A percentile compares a stretch with the other conserved stretches of the same genome.
phyloP scores from a whole-genome alignment of 2,113 vertebrate species.

The Thamnaconus septentrionalis region DNA sequence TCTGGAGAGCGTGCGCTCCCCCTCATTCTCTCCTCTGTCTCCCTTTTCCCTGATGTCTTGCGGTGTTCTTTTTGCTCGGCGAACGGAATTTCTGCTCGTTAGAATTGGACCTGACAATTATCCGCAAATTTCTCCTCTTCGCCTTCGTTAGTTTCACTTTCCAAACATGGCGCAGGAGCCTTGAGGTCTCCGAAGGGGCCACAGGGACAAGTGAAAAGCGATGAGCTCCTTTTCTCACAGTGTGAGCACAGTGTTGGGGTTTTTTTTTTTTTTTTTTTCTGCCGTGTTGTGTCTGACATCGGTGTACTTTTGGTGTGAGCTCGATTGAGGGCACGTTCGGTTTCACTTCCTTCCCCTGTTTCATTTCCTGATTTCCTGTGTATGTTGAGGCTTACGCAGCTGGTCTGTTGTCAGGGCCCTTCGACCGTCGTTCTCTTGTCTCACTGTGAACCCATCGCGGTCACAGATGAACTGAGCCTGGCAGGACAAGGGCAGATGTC shows the following conservation, averaged over 20 bases:
- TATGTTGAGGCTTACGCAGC: conserved; percentile 24
- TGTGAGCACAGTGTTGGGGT: no score
- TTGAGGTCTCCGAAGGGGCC: conserved; percentile 10
- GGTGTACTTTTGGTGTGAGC: conserved; percentile 32
- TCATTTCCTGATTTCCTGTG: conserved; percentile 75
- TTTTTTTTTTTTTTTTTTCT: conserved; percentile 13
- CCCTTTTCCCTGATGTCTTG: background rate
- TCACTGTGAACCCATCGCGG: no score
- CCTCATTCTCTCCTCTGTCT: no score
- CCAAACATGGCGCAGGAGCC: conserved; percentile 8
- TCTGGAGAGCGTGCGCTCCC: no score
- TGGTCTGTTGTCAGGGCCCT: conserved; percentile 15
- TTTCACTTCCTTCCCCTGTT: conserved; percentile 80
- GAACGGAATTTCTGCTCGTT: background rate
- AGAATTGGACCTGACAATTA: conserved; percentile 2
- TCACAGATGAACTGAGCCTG: no score
- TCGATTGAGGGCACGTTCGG: conserved; percentile 54
- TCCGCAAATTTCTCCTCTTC: background rate
- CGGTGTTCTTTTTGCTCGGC: background rate
- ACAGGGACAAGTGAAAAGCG: conserved; percentile 2
- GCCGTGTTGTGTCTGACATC: conserved; percentile 38
- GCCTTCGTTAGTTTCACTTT: conserved; percentile 21
- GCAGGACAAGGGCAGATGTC: no score
- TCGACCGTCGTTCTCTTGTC: background rate
- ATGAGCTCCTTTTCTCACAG: no score